Percentiles rank a stretch among this genome's conserved stretches.
Conservation (phyloP, 2,797 vertebrate genomes). For the Valencia hispanica region DNA sequence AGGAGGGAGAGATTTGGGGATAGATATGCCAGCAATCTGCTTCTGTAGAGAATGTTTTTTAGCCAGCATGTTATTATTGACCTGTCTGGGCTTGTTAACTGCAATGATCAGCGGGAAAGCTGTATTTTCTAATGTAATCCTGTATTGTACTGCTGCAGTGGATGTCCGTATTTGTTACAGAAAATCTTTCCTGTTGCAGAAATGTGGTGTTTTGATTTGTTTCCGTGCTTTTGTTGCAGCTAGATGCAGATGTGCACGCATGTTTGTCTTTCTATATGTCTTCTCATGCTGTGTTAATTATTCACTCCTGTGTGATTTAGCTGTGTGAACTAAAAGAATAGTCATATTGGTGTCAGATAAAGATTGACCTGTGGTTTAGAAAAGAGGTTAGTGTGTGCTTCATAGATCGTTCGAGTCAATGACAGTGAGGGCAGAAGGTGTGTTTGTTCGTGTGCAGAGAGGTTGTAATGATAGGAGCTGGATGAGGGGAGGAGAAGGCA, state of each 20-base stretch:
- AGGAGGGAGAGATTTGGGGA: conserved; percentile 21
- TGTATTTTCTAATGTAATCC: not conserved
- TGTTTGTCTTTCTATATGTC: conserved; percentile 10
- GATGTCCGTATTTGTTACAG: not conserved
- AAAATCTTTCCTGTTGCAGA: not conserved
- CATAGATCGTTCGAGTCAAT: conserved; percentile 39
- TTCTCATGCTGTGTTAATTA: conserved; percentile 25
- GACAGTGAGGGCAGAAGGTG: conserved; percentile 27
- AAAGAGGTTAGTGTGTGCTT: conserved; percentile 23
- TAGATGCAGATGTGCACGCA: conserved; percentile 34
- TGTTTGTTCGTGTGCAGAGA: conserved; percentile 45
- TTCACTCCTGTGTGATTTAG: conserved; percentile 20
- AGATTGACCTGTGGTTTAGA: conserved; percentile 50
- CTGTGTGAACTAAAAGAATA: not conserved
- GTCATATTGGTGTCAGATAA: conserved; percentile 22
- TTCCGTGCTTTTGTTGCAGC: not conserved
- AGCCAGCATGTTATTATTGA: conserved; percentile 55
- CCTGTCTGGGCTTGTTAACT: conserved; percentile 31
- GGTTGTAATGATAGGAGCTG: conserved; percentile 61
- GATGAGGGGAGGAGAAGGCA: conserved; percentile 63
- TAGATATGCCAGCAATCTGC: conserved; percentile 20
- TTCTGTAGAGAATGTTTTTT: conserved; percentile 22
- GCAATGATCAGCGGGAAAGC: conserved; percentile 23
- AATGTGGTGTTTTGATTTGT: not conserved
- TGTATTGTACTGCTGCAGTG: not conserved